phyloP scores from a whole-genome alignment of 2,113 vertebrate species.

The Physeter macrocephalus region DNA sequence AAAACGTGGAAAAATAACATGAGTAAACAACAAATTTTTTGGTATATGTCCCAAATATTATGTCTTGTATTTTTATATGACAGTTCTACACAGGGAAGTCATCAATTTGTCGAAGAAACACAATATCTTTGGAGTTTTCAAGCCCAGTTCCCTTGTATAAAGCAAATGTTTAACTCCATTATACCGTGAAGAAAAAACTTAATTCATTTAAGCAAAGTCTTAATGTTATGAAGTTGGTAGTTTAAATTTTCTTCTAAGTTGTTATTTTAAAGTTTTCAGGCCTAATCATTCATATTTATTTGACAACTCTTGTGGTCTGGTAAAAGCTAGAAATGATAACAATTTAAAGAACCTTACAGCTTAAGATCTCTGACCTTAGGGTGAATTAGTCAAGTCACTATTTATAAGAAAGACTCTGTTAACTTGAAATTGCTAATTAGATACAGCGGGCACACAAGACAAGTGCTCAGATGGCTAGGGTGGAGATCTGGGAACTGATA shows the following conservation, averaged over 20 bases:
- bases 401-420: neutral
- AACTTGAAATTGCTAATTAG: neutral
- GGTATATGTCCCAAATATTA: neutral
- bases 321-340: neutral
- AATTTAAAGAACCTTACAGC: neutral
- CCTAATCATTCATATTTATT: neutral
- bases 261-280: neutral
- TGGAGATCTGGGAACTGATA: neutral
- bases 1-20: neutral
- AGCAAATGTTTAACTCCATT: neutral
- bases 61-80: neutral
- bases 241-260: neutral
- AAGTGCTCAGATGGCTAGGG: neutral
- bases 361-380: neutral
- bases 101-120: neutral
- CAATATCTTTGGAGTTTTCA: neutral
- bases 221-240: neutral
- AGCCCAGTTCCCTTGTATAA: neutral
- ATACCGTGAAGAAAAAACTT: neutral
- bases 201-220: neutral
- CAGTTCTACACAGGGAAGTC: neutral
- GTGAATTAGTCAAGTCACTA: neutral
- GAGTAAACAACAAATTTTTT: neutral
- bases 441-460: neutral
- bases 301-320: neutral